These are phyloP conservation scores for Borostomias antarcticus DNA, from an alignment of 2,797 vertebrate species.

Conservation along the genomic window DNA sequence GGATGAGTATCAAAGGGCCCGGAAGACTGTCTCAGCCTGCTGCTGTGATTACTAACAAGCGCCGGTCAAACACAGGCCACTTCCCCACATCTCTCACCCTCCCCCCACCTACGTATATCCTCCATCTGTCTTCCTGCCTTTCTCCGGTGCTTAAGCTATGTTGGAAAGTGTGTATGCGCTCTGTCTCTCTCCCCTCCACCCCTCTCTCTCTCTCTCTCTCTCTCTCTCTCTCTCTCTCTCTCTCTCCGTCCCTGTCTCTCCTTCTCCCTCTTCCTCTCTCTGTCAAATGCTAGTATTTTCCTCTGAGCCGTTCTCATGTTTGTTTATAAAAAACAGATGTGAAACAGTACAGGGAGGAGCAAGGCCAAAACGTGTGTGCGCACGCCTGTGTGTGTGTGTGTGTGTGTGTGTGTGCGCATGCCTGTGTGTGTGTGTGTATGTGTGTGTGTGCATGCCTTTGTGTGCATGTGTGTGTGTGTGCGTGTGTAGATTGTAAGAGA, in stretches of 20 bases:
- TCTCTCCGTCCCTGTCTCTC: neutral
- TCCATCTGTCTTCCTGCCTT: neutral
- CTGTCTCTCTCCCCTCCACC: neutral
- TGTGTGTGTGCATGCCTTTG: no score
- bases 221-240: neutral
- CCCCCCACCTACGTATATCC: no score
- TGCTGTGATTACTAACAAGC: slow-evolving; percentile 10
- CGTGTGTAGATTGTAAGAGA: neutral
- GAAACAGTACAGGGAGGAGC: neutral
- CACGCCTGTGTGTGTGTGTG: no score
- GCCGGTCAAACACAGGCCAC: neutral
- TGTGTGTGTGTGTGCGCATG: no score
- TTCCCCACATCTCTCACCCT: neutral
- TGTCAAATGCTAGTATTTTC: slow-evolving; percentile 14
- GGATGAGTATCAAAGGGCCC: neutral
- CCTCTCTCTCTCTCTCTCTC: neutral
- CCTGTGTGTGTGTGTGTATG: no score
- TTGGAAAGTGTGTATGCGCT: neutral
- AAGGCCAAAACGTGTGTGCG: neutral
- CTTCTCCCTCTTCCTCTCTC: neutral
- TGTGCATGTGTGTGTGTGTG: slow-evolving; percentile 9
- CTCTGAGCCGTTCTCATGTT: slow-evolving; percentile 9
- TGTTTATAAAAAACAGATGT: slow-evolving; percentile 21
- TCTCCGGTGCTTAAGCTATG: neutral
- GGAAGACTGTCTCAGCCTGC: neutral